These are phyloP conservation scores for Drosophila pandora DNA, from an alignment of 1,140 invertebrate genomes.

Conservation along the genomic window DNA sequence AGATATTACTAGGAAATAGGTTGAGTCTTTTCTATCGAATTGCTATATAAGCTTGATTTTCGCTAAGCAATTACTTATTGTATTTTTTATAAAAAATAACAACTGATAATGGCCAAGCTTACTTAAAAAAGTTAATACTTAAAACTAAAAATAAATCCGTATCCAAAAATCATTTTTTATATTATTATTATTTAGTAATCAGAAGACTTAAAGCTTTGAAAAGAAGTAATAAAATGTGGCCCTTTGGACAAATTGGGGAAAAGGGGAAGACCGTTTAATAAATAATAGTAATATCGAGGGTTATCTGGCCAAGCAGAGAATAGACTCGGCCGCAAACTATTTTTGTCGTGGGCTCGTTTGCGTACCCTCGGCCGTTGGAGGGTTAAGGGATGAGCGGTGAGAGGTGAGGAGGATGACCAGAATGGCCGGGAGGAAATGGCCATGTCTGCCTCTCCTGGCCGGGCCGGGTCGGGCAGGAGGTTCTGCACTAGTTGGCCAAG, in stretches of 20 bases:
- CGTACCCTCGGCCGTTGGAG: conserved; percentile 19
- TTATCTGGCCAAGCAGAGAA: conserved; percentile 2
- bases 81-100: too few species aligned
- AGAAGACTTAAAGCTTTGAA: not conserved
- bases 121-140: too few species aligned
- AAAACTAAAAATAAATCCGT: not conserved
- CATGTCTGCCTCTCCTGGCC: conserved; percentile 27
- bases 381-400: conserved; percentile 20
- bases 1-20: too few species aligned
- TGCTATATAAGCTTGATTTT: too few species aligned
- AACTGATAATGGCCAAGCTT: too few species aligned
- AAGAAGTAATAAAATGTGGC: conserved; percentile 2
- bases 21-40: too few species aligned
- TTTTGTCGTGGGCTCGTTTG: conserved; percentile 34
- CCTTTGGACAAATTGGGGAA: conserved; percentile 29
- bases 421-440: not conserved
- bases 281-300: conserved; percentile 19
- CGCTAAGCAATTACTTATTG: too few species aligned
- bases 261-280: conserved; percentile 22
- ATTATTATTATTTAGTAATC: conserved; percentile 12
- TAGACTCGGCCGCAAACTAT: conserved; percentile 41
- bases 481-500: conserved; percentile 53
- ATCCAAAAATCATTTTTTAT: not conserved
- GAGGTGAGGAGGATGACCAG: not conserved
- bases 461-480: conserved; percentile 14